A percentile compares a stretch with the other conserved stretches of the same genome.
Evolutionary conservation across 1,140 invertebrate species (phyloP).

Genomic region (Camponotus pennsylvanicus): DNA sequence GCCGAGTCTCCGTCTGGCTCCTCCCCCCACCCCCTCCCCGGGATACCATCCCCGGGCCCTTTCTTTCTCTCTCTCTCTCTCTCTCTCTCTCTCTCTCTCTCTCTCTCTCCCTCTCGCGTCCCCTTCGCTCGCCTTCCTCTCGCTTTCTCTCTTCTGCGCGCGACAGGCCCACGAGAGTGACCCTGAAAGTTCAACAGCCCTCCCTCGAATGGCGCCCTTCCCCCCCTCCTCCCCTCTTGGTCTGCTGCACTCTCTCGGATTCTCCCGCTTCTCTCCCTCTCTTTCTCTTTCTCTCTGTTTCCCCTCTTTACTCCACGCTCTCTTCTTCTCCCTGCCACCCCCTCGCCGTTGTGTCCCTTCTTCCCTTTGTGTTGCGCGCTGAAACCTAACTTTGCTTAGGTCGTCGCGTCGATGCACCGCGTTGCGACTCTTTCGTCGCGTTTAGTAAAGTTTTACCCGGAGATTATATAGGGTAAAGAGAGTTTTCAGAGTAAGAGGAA

Average conservation of each 20-base stretch:
- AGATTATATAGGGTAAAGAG: conserved; percentile 9
- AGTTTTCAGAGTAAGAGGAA: background rate
- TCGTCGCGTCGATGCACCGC: conserved; percentile 51
- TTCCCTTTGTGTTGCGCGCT: conserved; percentile 74
- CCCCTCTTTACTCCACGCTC: background rate
- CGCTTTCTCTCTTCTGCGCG: conserved; percentile 64
- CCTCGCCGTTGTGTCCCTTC: conserved; percentile 67
- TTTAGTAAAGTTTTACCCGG: background rate
- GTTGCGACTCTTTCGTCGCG: background rate
- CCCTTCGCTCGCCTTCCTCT: conserved; percentile 20
- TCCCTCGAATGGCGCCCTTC: conserved; percentile 73
- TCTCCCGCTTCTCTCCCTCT: conserved; percentile 25
- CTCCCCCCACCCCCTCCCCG: background rate
- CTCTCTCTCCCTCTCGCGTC: background rate
- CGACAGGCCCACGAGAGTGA: conserved; percentile 76
- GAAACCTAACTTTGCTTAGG: conserved; percentile 79
- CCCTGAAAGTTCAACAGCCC: conserved; percentile 85
- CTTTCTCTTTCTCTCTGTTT: background rate
- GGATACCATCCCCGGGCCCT: background rate
- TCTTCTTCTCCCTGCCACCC: conserved; percentile 6
- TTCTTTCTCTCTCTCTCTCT: background rate
- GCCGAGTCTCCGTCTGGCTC: conserved; percentile 44
- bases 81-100: conserved; percentile 59
- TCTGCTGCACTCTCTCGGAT: conserved; percentile 37
- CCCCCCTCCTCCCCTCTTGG: conserved; percentile 61